Evolutionary conservation across 2,797 vertebrate species (phyloP).

Genomic region (Molothrus ater): DNA sequence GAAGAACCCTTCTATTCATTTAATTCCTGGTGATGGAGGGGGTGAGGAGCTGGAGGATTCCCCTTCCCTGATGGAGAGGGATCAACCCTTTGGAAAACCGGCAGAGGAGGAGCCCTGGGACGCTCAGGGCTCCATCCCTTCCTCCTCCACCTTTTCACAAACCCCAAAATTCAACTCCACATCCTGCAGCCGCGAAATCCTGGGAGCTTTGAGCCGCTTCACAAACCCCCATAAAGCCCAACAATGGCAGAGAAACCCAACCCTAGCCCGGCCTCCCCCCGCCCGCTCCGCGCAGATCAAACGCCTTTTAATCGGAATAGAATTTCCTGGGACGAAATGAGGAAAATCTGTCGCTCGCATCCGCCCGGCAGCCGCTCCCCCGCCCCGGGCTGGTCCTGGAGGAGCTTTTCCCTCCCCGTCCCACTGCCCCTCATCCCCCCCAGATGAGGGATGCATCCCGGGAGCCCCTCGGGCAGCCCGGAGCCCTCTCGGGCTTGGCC

Average conservation of each 20-base stretch:
- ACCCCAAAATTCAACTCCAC: background rate
- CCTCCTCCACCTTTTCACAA: background rate
- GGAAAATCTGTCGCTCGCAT: slow-evolving; percentile 48
- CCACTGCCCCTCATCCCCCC: background rate
- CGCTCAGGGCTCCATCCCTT: background rate
- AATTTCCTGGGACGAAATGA: slow-evolving; percentile 66
- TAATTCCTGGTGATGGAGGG: background rate
- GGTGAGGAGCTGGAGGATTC: background rate
- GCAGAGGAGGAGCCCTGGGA: fast-evolving
- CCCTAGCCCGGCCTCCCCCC: background rate
- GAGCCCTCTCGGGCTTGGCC: background rate
- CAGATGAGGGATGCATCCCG: background rate
- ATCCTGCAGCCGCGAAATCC: background rate
- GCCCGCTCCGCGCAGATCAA: slow-evolving; percentile 28
- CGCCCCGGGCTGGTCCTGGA: background rate
- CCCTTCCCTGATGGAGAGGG: background rate
- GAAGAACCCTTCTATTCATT: background rate
- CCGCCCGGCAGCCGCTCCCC: background rate
- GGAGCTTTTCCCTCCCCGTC: background rate
- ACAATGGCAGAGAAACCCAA: background rate
- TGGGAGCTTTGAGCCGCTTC: background rate
- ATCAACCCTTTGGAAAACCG: background rate
- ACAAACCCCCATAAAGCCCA: background rate
- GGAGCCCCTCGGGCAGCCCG: background rate
- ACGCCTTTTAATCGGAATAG: slow-evolving; percentile 32